Percentiles rank a stretch among this genome's conserved stretches.
Evolutionary conservation across 2,888 invertebrate genomes (phyloP).

Genomic region (Eurytoma californica): DNA sequence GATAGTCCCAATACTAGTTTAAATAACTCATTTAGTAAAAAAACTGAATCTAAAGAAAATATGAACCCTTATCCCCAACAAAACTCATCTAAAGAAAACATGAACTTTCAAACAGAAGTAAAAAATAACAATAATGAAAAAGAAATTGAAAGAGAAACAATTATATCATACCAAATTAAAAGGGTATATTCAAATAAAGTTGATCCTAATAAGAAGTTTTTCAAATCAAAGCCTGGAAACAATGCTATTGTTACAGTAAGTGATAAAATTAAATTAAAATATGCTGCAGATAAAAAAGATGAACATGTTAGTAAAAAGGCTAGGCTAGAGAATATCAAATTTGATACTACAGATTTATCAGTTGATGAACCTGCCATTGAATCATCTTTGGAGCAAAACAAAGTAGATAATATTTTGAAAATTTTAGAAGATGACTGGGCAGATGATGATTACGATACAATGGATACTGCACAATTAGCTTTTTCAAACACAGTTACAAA

Average conservation of each 20-base stretch:
- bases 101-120: constrained; percentile 32
- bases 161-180: constrained; percentile 30
- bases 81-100: no score
- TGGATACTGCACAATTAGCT: constrained; percentile 58
- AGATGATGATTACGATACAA: constrained; percentile 68
- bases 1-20: not conserved
- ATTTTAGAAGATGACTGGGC: constrained; percentile 72
- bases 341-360: constrained; percentile 71
- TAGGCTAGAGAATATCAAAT: constrained; percentile 60
- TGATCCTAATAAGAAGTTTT: constrained; percentile 73
- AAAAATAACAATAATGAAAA: constrained; percentile 17
- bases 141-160: no score
- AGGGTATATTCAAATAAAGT: constrained; percentile 16
- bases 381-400: constrained; percentile 63
- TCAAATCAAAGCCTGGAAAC: constrained; percentile 71
- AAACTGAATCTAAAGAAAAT: constrained; percentile 24
- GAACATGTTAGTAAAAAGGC: constrained; percentile 58
- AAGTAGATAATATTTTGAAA: constrained; percentile 69
- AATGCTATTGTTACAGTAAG: constrained; percentile 71
- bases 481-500: constrained; percentile 27
- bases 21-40: not conserved
- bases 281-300: constrained; percentile 61
- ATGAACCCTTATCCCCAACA: constrained; percentile 28
- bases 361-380: constrained; percentile 70
- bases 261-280: constrained; percentile 72